Conservation (phyloP, 2,113 vertebrate species). For the Nothoprocta perdicaria region DNA sequence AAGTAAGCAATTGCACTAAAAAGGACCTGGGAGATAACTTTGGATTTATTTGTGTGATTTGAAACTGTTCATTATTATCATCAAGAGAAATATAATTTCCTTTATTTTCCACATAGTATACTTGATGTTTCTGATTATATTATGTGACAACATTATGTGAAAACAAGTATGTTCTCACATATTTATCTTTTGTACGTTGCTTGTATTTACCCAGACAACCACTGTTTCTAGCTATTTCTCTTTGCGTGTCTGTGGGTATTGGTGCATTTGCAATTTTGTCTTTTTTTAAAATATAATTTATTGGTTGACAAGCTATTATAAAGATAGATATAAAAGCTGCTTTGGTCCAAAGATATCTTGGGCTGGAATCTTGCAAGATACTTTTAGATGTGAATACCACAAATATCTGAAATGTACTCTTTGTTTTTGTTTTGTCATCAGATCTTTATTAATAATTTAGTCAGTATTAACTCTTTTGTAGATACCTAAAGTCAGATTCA, state of each 20-base stretch:
- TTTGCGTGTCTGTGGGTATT: background rate
- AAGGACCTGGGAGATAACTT: background rate
- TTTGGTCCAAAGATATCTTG: background rate
- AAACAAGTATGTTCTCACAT: background rate
- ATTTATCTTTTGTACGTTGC: background rate
- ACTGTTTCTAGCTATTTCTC: background rate
- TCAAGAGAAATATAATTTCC: background rate
- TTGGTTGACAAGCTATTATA: background rate
- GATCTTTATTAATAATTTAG: background rate
- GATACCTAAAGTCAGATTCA: background rate
- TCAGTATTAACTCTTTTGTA: background rate
- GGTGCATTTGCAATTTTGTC: background rate
- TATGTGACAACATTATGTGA: no score
- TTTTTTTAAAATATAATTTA: background rate
- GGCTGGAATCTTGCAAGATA: background rate
- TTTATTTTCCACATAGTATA: background rate
- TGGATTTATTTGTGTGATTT: background rate
- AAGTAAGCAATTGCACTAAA: background rate
- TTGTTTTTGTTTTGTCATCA: background rate
- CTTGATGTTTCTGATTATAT: no score
- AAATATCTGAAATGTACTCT: background rate
- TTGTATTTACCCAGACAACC: background rate
- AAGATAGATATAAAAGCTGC: background rate
- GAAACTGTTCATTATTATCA: background rate
- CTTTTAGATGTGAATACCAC: background rate